phyloP scores from a whole-genome alignment of 2,797 vertebrate species.

The Megalops cyprinoides region DNA sequence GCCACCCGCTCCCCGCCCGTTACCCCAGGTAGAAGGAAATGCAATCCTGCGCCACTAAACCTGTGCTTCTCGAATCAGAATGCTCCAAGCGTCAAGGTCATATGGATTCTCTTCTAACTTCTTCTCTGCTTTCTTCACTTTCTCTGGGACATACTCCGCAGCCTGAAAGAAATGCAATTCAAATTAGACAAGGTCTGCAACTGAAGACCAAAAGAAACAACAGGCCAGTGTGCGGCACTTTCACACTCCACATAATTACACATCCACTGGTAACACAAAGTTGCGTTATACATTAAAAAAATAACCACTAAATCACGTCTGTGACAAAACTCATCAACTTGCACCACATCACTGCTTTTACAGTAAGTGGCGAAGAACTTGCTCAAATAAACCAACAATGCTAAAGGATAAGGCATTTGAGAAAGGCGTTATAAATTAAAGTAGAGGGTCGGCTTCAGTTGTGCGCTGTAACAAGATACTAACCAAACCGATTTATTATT shows the following conservation, averaged over 20 bases:
- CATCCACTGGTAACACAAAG: neutral
- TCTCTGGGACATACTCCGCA: slow-evolving; percentile 96
- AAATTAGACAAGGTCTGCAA: slow-evolving; percentile 3
- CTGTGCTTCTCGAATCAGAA: slow-evolving; percentile 99
- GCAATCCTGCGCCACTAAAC: slow-evolving; percentile 99
- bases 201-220: neutral
- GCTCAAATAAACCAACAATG: neutral
- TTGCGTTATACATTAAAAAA: neutral
- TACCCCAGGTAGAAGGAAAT: slow-evolving; percentile 90
- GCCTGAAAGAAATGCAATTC: slow-evolving; percentile 69
- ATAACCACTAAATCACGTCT: neutral
- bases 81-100: slow-evolving; percentile 99
- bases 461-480: too few species aligned
- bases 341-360: neutral
- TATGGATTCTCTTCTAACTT: slow-evolving; percentile 99
- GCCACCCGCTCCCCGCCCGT: slow-evolving; percentile 59
- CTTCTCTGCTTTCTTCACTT: slow-evolving; percentile 99
- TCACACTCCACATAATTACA: neutral
- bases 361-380: neutral
- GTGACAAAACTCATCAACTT: neutral
- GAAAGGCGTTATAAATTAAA: neutral
- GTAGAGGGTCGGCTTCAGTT: too few species aligned
- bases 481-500: too few species aligned
- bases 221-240: neutral
- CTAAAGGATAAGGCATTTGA: neutral